Evolutionary conservation across 2,888 invertebrate genomes (phyloP), one percentile per base, ranked within the genome.

Genomic region (Microctonus hyperodae): DNA sequence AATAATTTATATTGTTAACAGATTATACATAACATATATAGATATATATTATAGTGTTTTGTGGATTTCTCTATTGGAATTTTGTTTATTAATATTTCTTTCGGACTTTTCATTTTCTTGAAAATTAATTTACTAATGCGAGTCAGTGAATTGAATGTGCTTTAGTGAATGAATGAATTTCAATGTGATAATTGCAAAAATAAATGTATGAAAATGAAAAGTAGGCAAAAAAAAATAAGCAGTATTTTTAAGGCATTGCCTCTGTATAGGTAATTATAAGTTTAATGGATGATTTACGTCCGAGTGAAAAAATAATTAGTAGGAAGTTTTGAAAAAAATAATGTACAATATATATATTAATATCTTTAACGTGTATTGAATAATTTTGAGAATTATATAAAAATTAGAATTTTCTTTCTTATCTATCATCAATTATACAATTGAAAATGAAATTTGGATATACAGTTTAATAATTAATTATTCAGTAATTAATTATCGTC

Each of bases 211-310:
- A 65, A 31, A n/a, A 50, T 28, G 35, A 66, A n/a, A n/a, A 51
- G 61, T 33, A 59, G 63, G 55, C 61, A 64, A 59, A 65, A 37
- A 35, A 72, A 66, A 72, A 70, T n/a, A 71, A 73, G 22, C 74
- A 75, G 73, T 76, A 76, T 76, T 78, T 76, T 76, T 75, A 73
- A 75, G 71, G 73, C 63, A 66, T 73, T 69, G 69, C 70, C 71
- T 74, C 72, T 76, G 69, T 67, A 72, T 72, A 67, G 67, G 72
- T 61, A 59, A 70, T 71, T 70, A 71, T 67, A 69, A 69, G 71
- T 74, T 75, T 70, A 51, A 55, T 28, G 55, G 16, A 16, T 53
- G 53, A 25, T 28, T 31, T 23, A 51, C 25, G 31, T 55, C 31
- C 31, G 33, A 16, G n/a, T 28, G 55, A 6, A 23, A 23, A 58